phyloP scores from a whole-genome alignment of 2,888 invertebrate genomes.

The Cheilosia vernalis region DNA sequence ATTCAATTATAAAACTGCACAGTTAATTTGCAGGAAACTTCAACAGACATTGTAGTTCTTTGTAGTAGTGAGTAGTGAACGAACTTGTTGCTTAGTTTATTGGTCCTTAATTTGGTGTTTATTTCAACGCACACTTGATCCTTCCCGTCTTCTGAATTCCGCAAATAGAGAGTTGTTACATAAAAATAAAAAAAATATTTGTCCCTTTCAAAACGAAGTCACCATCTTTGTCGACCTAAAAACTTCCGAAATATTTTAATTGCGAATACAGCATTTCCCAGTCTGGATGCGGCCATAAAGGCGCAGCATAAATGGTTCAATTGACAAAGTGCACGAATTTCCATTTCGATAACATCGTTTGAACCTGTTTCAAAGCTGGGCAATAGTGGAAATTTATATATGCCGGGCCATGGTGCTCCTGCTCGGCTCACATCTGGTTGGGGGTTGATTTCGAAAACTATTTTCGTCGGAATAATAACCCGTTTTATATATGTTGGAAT shows the following conservation, averaged over 20 bases:
- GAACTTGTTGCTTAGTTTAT: too few species aligned
- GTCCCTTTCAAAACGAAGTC: constrained; percentile 3
- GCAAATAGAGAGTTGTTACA: too few species aligned
- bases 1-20: too few species aligned
- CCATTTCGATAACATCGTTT: constrained; percentile 65
- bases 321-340: constrained; percentile 66
- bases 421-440: constrained; percentile 30
- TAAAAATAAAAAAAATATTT: too few species aligned
- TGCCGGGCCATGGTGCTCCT: constrained; percentile 7
- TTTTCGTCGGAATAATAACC: constrained; percentile 59
- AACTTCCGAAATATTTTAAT: constrained; percentile 48
- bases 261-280: constrained; percentile 34
- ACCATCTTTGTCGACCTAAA: not conserved
- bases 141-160: too few species aligned
- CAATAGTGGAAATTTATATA: constrained; percentile 48
- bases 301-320: constrained; percentile 35
- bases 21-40: too few species aligned
- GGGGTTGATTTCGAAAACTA: constrained; percentile 58
- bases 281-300: constrained; percentile 8
- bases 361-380: constrained; percentile 46
- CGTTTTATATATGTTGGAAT: constrained; percentile 45
- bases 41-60: too few species aligned
- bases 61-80: too few species aligned
- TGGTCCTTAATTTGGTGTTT: too few species aligned
- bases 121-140: too few species aligned